These are phyloP conservation scores for Trypoxylus dichotomus DNA, from an alignment of 1,140 invertebrate species.

Conservation along the genomic window DNA sequence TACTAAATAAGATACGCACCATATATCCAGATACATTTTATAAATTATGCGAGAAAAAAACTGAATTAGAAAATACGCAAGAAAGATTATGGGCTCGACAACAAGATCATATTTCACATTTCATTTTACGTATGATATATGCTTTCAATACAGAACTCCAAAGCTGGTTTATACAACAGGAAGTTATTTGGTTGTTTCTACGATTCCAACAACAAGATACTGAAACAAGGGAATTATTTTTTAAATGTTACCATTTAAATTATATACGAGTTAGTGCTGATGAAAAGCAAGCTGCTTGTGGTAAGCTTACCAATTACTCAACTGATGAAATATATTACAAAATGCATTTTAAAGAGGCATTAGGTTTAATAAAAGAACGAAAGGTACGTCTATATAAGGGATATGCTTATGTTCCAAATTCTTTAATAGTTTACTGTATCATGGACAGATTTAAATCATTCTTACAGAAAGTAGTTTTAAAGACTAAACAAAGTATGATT, in stretches of 20 bases:
- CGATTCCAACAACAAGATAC: neutral
- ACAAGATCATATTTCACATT: neutral
- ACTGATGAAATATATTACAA: neutral
- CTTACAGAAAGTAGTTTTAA: neutral
- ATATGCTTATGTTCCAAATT: neutral
- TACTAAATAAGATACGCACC: neutral
- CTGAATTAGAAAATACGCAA: neutral
- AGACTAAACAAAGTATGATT: neutral
- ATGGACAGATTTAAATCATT: neutral
- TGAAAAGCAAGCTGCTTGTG: neutral
- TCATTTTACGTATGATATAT: neutral
- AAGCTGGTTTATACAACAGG: neutral
- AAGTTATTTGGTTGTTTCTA: neutral
- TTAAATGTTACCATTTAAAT: neutral
- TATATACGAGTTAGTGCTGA: neutral
- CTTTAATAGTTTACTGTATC: neutral
- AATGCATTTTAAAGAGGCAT: neutral
- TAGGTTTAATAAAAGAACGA: neutral
- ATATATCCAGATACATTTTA: neutral
- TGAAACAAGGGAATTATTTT: neutral
- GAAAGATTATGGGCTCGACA: neutral
- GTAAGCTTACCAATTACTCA: neutral
- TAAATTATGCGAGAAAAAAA: neutral
- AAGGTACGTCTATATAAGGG: neutral
- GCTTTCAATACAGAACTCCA: neutral